Conservation (phyloP, 2,797 vertebrate genomes). For the Melanotaenia nigrans region DNA sequence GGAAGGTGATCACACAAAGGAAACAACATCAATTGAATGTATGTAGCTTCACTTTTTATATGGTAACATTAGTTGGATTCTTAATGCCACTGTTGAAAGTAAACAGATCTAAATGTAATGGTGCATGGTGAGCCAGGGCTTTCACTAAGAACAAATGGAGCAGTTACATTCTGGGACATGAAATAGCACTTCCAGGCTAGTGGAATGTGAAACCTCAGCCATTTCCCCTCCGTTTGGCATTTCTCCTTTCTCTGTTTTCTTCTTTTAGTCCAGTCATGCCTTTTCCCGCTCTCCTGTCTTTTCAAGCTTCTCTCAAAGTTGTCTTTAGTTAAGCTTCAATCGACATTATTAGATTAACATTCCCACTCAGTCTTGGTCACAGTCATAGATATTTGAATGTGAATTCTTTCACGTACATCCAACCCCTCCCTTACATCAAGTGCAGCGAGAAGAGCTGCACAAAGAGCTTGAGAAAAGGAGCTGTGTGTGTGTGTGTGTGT, state of each 20-base stretch:
- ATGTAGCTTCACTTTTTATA: slow-evolving; percentile 14
- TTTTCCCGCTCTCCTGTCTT: slow-evolving; percentile 47
- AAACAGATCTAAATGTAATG: slow-evolving; percentile 58
- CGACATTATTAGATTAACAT: slow-evolving; percentile 82
- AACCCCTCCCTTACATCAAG: slow-evolving; percentile 74
- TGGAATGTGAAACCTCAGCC: slow-evolving; percentile 75
- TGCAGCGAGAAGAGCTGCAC: slow-evolving; percentile 70
- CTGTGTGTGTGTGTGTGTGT: slow-evolving; percentile 51
- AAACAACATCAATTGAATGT: slow-evolving; percentile 26
- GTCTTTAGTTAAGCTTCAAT: slow-evolving; percentile 54
- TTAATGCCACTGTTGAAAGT: slow-evolving; percentile 58
- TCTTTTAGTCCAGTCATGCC: slow-evolving; percentile 67
- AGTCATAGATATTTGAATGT: slow-evolving; percentile 69
- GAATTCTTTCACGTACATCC: slow-evolving; percentile 75
- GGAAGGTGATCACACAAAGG: slow-evolving; percentile 53
- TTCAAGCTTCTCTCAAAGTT: slow-evolving; percentile 52
- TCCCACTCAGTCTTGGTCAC: slow-evolving; percentile 74
- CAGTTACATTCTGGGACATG: slow-evolving; percentile 57
- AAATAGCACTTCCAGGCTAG: slow-evolving; percentile 52
- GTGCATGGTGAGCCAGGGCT: slow-evolving; percentile 57
- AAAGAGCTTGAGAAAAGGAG: slow-evolving; percentile 68
- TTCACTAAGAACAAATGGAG: slow-evolving; percentile 67
- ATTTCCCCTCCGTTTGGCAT: slow-evolving; percentile 64
- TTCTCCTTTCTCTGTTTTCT: slow-evolving; percentile 46
- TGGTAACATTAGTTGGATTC: slow-evolving; percentile 36